Percentiles rank a stretch among this genome's conserved stretches.
These are phyloP conservation scores for Cherax quadricarinatus DNA, from an alignment of 1,140 invertebrate species.

Conservation along the genomic window DNA sequence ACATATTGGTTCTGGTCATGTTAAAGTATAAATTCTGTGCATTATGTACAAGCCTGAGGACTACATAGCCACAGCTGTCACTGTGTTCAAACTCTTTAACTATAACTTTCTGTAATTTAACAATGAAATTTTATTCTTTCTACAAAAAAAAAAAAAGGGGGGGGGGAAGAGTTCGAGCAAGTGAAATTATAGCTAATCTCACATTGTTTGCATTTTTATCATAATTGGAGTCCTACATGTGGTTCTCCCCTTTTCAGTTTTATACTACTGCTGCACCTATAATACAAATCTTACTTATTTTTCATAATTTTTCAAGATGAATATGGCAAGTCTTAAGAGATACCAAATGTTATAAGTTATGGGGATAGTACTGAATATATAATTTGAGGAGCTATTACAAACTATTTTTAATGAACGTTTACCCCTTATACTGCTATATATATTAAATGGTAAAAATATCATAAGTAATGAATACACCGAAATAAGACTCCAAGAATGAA, in stretches of 20 bases:
- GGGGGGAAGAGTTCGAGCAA: background rate
- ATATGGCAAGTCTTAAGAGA: no score
- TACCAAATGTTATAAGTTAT: no score
- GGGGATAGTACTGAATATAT: no score
- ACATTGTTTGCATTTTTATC: background rate
- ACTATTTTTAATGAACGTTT: no score
- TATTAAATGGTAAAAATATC: background rate
- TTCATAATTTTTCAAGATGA: no score
- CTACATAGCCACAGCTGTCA: slow-evolving; percentile 8
- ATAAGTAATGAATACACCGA: background rate
- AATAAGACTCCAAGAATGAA: background rate
- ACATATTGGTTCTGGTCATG: background rate
- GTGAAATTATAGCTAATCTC: background rate
- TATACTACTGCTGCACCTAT: no score
- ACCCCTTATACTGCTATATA: no score
- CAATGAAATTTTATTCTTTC: background rate
- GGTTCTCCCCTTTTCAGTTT: background rate
- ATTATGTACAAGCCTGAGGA: slow-evolving; percentile 20
- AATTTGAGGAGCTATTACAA: no score
- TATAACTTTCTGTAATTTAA: background rate
- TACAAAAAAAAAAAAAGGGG: background rate
- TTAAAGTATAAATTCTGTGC: background rate
- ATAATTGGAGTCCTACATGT: background rate
- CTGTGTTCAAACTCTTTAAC: slow-evolving; percentile 1
- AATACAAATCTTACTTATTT: no score